phyloP scores from a whole-genome alignment of 2,888 invertebrate species.

The Gari tellinella region DNA sequence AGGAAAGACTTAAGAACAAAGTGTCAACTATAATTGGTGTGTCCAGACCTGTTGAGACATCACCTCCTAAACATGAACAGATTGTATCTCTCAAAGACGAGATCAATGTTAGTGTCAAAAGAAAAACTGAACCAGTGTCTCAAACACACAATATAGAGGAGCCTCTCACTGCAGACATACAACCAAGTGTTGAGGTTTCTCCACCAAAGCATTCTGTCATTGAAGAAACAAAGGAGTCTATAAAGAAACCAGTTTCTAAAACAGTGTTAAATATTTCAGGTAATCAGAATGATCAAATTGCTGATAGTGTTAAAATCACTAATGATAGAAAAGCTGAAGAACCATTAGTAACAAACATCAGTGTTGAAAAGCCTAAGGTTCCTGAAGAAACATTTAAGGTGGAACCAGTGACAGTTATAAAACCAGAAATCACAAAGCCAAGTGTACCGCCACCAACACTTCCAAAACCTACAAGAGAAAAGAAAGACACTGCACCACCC shows the following conservation, averaged over 20 bases:
- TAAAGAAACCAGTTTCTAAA: conserved; percentile 2
- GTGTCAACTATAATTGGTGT: conserved; percentile 7
- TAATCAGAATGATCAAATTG: not conserved
- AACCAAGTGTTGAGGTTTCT: conserved; percentile 16
- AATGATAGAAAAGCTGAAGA: not conserved
- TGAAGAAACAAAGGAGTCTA: conserved; percentile 26
- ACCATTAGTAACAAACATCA: conserved; percentile 30
- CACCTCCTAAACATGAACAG: conserved; percentile 45
- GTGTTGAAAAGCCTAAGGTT: conserved; percentile 36
- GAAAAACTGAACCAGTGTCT: too few relatives aligned
- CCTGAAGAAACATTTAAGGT: not conserved
- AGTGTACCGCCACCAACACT: conserved; percentile 44
- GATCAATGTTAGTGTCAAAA: conserved; percentile 4
- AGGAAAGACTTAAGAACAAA: conserved; percentile 11
- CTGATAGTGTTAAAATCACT: too few relatives aligned
- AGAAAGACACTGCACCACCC: conserved; percentile 28
- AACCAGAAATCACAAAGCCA: not conserved
- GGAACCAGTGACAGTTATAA: not conserved
- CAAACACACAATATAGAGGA: not conserved
- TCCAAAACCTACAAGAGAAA: conserved; percentile 4
- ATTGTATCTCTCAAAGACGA: conserved; percentile 32
- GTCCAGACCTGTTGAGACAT: conserved; percentile 2
- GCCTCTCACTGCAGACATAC: not conserved
- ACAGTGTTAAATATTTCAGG: not conserved
- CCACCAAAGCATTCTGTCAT: conserved; percentile 45